These are phyloP conservation scores for Cyanoderma ruficeps DNA, from an alignment of 2,113 vertebrate species.

Conservation along the genomic window DNA sequence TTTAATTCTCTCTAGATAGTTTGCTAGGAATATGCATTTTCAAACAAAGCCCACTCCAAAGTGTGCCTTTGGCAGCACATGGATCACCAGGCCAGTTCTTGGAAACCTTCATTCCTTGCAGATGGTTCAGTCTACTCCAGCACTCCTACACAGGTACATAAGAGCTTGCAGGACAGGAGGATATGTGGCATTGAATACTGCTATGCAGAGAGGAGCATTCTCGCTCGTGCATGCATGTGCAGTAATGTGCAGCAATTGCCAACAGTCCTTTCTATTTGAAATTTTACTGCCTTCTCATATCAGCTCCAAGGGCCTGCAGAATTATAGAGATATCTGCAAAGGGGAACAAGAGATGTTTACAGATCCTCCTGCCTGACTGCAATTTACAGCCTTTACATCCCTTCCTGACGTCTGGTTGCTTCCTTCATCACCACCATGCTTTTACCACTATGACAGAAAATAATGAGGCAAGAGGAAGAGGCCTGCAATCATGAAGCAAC, in stretches of 20 bases:
- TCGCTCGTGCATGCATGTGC: neutral
- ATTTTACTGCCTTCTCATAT: neutral
- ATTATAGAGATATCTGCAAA: constrained; percentile 49
- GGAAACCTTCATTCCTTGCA: neutral
- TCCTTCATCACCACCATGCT: constrained; percentile 27
- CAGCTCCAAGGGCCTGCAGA: neutral
- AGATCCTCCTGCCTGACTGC: neutral
- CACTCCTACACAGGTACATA: neutral
- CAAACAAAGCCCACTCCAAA: neutral
- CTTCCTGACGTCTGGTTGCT: constrained; percentile 4
- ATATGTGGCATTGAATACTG: neutral
- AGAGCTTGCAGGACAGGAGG: neutral
- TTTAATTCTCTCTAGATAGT: neutral
- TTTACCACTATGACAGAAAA: constrained; percentile 63
- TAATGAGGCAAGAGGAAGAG: constrained; percentile 59
- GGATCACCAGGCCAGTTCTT: neutral
- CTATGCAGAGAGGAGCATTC: neutral
- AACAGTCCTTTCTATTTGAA: neutral
- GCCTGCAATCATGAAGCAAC: constrained; percentile 32
- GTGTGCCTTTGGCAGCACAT: neutral
- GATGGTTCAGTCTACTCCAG: neutral
- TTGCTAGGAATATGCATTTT: neutral
- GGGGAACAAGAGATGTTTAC: neutral
- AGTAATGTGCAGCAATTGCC: neutral
- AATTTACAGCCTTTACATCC: constrained; percentile 34